Base-by-base conservation (phyloP, 2,113 vertebrate genomes). In the Sminthopsis crassicaudata region DNA sequence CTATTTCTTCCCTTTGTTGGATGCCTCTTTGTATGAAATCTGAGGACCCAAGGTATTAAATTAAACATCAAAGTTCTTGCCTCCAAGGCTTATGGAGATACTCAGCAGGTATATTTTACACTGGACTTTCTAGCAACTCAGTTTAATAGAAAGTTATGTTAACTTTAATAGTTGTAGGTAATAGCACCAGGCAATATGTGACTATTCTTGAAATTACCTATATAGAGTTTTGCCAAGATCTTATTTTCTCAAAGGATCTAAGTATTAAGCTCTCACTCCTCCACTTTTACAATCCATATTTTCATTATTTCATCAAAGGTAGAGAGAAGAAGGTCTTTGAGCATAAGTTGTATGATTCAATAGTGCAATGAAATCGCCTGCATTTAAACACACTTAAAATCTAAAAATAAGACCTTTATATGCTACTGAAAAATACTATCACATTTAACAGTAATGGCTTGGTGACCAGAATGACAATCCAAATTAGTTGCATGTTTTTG, bases 201-300 rank as follows among this genome's bases (percentile, higher is more conserved):
- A 27, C 8, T 51, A 46, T 92, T 88, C 57, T 90, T 46, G 53
- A 9, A 91, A 92, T 90, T 90, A 90, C 23, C 8, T 91, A 91
- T 91, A 91, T 25, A 2, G 91, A 46, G 4, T 30, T 96, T 89
- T 89, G 53, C 93, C 48, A 91, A 91, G 92, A 90, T 36, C 2
- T 14, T n/a, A 53, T 91, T 92, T 84, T 14, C 84, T 93, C 46
- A 57, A 11, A 46, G 27, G 90, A 76, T 92, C 12, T 51, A 55
- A 50, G 23, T 36, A 8, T 91, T 91, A 93, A 90, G 67, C 90
- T 0, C 8, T 91, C 52, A 57, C 3, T 53, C 90, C 51, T 30
- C 90, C 6, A 54, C 2, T 76, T 36, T 19, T 76, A 76, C 36
- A n/a, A 76, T n/a, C 36, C 60, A 76, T 3, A n/a, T 14, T 76